Conservation (phyloP, 2,888 invertebrate species). For the Dicyrtomina minuta region DNA sequence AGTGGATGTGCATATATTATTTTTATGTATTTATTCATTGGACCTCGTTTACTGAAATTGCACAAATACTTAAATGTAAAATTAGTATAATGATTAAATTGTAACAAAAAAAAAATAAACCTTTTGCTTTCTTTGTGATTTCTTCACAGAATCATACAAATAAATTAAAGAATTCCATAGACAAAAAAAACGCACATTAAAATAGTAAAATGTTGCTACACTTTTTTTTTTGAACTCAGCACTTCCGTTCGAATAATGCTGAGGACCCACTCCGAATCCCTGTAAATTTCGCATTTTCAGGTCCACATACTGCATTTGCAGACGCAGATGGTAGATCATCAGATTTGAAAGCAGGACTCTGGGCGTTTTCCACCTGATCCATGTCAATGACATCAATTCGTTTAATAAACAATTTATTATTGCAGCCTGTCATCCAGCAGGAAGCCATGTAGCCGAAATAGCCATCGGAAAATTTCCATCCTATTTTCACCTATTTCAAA, state of each 20-base stretch:
- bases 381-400: conserved; percentile 47
- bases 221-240: conserved; percentile 21
- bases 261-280: conserved; percentile 39
- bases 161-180: no score
- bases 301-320: conserved; percentile 39
- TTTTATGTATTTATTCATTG: no score
- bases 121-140: no score
- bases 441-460: conserved; percentile 49
- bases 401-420: conserved; percentile 49
- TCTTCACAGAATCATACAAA: no score
- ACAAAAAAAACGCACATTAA: no score
- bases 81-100: no score
- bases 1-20: no score
- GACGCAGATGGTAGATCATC: not conserved
- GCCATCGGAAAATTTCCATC: conserved; percentile 49
- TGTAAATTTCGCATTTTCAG: conserved; percentile 48
- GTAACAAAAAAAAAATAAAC: no score
- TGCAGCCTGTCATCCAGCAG: conserved; percentile 49
- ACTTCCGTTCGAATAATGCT: conserved; percentile 41
- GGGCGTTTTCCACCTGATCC: conserved; percentile 21
- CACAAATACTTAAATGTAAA: no score
- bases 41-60: no score
- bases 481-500: conserved; percentile 39
- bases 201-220: no score
- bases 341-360: not conserved